Percentiles rank a stretch among this genome's conserved stretches.
These are phyloP conservation scores for Polypterus bichir DNA, from an alignment of 2,113 vertebrate species.

Conservation along the genomic window DNA sequence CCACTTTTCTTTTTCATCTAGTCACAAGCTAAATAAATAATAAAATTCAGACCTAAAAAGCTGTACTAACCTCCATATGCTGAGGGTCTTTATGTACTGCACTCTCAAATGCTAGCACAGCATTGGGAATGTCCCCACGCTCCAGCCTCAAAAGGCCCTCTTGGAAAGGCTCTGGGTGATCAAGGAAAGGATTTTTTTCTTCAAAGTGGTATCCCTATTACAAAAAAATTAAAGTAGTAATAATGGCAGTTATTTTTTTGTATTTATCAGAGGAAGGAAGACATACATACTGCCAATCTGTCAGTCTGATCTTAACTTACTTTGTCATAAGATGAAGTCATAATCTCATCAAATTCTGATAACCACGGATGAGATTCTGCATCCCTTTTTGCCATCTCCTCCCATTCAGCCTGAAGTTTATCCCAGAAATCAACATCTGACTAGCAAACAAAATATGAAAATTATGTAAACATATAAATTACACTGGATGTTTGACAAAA, in stretches of 20 bases:
- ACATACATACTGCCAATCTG: neutral
- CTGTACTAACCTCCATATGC: conserved; percentile 77
- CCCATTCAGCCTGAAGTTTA: conserved; percentile 95
- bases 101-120: conserved; percentile 85
- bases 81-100: conserved; percentile 80
- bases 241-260: neutral
- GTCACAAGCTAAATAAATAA: too few species aligned
- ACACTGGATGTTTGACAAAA: too few species aligned
- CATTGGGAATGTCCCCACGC: conserved; percentile 87
- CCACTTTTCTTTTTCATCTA: too few species aligned
- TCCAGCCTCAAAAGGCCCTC: conserved; percentile 74
- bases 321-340: conserved; percentile 79
- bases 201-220: conserved; percentile 88
- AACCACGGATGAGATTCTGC: conserved; percentile 94
- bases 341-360: conserved; percentile 84
- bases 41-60: too few species aligned
- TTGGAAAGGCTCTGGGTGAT: conserved; percentile 76
- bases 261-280: neutral
- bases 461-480: neutral
- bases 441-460: conserved; percentile 35
- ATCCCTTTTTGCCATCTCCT: conserved; percentile 94
- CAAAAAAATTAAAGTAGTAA: neutral
- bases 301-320: conserved; percentile 33
- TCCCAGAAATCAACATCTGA: conserved; percentile 98
- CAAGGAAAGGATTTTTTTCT: conserved; percentile 84